Evolutionary conservation across 2,797 vertebrate species (phyloP).

Genomic region (Brachyrhaphis roseni): DNA sequence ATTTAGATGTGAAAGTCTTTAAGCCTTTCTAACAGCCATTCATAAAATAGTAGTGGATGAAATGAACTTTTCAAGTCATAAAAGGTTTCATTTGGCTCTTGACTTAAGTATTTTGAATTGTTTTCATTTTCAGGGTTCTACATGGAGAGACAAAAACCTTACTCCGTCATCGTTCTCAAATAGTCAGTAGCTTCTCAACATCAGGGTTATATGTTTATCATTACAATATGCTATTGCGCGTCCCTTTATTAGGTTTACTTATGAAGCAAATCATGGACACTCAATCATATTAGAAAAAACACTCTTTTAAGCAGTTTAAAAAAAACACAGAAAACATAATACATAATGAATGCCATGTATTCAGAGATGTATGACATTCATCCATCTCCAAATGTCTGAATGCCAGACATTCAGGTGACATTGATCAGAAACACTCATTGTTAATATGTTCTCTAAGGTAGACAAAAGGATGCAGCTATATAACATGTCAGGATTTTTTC

Average conservation of each 20-base stretch:
- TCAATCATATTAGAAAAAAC: not conserved
- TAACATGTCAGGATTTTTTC: not conserved
- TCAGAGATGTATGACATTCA: not conserved
- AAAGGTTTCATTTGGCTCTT: not conserved
- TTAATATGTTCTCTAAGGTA: not conserved
- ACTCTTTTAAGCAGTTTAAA: not conserved
- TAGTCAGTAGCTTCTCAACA: not conserved
- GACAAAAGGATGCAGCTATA: not conserved
- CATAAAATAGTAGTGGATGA: not conserved
- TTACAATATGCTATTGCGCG: not conserved
- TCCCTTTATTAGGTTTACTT: not conserved
- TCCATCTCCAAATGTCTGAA: no score
- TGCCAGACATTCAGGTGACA: not conserved
- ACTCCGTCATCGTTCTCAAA: not conserved
- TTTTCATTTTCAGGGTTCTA: not conserved
- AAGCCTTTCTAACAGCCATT: slow-evolving; percentile 2
- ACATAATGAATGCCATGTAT: not conserved
- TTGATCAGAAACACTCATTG: not conserved
- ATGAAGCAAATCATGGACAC: not conserved
- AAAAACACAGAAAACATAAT: not conserved
- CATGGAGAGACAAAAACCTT: not conserved
- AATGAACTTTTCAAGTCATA: not conserved
- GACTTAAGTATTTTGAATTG: not conserved
- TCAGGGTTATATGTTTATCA: not conserved
- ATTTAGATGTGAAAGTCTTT: slow-evolving; percentile 9